Evolutionary conservation across 2,888 invertebrate genomes (phyloP).

Genomic region (Exocentrus adspersus): DNA sequence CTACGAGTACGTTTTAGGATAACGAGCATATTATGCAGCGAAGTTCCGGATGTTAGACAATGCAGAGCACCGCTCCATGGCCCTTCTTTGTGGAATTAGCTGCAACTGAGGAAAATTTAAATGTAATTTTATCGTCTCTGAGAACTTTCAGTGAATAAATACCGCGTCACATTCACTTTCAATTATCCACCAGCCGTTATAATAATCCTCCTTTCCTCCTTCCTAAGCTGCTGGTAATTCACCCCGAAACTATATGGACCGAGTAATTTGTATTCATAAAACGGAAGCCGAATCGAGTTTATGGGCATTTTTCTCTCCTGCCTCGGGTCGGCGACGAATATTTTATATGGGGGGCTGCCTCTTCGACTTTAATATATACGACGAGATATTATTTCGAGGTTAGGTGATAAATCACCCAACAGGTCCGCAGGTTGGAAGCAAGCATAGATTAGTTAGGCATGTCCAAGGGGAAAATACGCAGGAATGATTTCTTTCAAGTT

Average conservation of each 20-base stretch:
- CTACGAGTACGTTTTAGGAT: not conserved
- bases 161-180: not conserved
- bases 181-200: not conserved
- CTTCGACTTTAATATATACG: conserved; percentile 21
- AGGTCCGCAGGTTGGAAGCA: not conserved
- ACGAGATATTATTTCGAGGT: conserved; percentile 16
- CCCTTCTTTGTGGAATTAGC: not conserved
- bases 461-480: not conserved
- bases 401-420: conserved; percentile 9
- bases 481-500: too few relatives aligned
- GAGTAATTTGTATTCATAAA: conserved; percentile 16
- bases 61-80: not conserved
- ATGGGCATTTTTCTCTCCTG: conserved; percentile 13
- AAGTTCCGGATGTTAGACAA: not conserved
- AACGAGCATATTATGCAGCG: not conserved
- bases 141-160: too few relatives aligned
- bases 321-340: conserved; percentile 17
- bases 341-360: conserved; percentile 18
- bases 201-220: too few relatives aligned
- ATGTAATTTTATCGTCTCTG: too few relatives aligned
- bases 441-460: conserved; percentile 5
- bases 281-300: conserved; percentile 5
- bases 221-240: too few relatives aligned
- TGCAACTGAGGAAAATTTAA: too few relatives aligned
- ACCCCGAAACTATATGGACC: not conserved